phyloP scores from a whole-genome alignment of 1,140 invertebrate genomes.

The Caenorhabditis elegans region WBcel235 BX284603.4:6032001-6032500 shows the following conservation, averaged over 20 bases:
- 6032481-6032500: not conserved
- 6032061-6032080: no score
- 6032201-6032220: not conserved
- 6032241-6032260: not conserved
- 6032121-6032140: no score
- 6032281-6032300: not conserved
- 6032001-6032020: no score
- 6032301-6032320: not conserved
- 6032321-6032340: not conserved
- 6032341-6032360: not conserved
- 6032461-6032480: not conserved
- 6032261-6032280: not conserved
- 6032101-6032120: no score
- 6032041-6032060: no score
- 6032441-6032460: not conserved
- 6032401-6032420: no score
- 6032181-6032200: not conserved
- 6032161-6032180: no score
- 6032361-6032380: not conserved
- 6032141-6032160: no score
- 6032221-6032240: no score
- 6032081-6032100: no score
- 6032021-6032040: no score
- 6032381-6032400: not conserved
- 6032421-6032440: no score